Evolutionary conservation across 2,113 vertebrate species (phyloP), one percentile per base, ranked within the genome.

Genomic region (Pterocles gutturalis): DNA sequence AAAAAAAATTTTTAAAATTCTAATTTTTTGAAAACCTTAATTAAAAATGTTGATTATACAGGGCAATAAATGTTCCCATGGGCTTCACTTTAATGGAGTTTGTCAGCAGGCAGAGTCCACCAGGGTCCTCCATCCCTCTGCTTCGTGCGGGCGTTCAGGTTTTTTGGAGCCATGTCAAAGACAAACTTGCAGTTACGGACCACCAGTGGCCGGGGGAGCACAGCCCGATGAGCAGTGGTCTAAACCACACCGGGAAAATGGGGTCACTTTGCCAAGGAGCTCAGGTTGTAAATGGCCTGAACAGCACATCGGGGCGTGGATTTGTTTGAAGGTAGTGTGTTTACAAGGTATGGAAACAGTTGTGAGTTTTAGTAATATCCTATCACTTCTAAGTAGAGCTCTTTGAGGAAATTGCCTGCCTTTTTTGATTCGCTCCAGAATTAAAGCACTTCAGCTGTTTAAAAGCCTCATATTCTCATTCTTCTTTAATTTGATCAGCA

Each of bases 241-340:
- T 25, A 29, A 57, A 17, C 31, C 36, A 8, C 2, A 2, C 6
- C 18, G 43, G 36, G 60, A 19, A 33, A 16, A 3, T 0, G 3
- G 82, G 45, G 33, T 73, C 29, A 17, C 25, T 62, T 62, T 62
- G 72, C 67, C 54, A 41, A 77, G 49, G 79, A 88, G 41, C 20
- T 77, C 18, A 29, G n/a, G n/a, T 43, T 87, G 43, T 58, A 36
- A 91, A 46, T 46, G 67, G 60, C 69, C 83, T 78, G 33, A 2
- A 29, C 29, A 76, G 51, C 51, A n/a, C n/a, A n/a, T n/a, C n/a
- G n/a, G n/a, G 46, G 62, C 24, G 26, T 67, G 90, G 58, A 9
- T 64, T 92, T 84, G 38, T 75, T 36, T 76, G 89, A 66, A 82
- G 34, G 33, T 20, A 26, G 3, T 53, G 33, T 92, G 73, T 67